Percentiles rank a stretch among this genome's conserved stretches.
phyloP scores from a whole-genome alignment of 2,113 vertebrate genomes.

The Lophura nycthemera region DNA sequence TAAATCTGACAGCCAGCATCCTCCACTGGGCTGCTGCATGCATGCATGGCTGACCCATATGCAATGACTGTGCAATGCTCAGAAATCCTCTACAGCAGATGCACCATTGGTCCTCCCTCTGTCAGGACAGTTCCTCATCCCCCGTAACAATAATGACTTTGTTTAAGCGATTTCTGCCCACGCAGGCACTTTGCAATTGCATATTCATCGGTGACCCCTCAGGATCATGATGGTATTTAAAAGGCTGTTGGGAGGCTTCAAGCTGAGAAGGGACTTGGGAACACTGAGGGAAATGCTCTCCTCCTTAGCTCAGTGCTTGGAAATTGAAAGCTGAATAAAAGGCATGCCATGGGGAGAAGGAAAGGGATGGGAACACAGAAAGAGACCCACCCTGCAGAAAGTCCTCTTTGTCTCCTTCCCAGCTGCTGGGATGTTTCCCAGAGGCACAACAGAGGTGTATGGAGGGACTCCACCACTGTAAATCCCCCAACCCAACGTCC shows the following conservation, averaged over 20 bases:
- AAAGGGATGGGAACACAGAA: background rate
- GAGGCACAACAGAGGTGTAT: background rate
- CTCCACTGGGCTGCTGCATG: fast-evolving
- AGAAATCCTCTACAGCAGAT: background rate
- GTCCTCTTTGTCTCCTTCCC: constrained; percentile 17
- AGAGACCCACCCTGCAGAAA: background rate
- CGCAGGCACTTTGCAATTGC: background rate
- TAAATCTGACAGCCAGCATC: background rate
- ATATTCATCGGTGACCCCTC: background rate
- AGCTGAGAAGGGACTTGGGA: background rate
- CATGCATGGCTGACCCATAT: background rate
- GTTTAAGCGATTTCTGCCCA: background rate
- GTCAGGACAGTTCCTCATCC: fast-evolving
- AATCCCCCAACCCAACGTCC: background rate
- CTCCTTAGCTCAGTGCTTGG: background rate
- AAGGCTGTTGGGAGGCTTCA: background rate
- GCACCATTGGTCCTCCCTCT: background rate
- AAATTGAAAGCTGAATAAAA: constrained; percentile 1
- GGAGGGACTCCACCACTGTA: fast-evolving
- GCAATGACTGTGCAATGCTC: fast-evolving
- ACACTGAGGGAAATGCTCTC: background rate
- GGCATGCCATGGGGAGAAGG: background rate
- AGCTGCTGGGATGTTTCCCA: background rate
- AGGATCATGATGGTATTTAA: background rate
- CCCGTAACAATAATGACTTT: background rate